A percentile compares a stretch with the other conserved stretches of the same genome.
Evolutionary conservation across 2,797 vertebrate species (phyloP).

Genomic region (Myripristis jacobus): DNA sequence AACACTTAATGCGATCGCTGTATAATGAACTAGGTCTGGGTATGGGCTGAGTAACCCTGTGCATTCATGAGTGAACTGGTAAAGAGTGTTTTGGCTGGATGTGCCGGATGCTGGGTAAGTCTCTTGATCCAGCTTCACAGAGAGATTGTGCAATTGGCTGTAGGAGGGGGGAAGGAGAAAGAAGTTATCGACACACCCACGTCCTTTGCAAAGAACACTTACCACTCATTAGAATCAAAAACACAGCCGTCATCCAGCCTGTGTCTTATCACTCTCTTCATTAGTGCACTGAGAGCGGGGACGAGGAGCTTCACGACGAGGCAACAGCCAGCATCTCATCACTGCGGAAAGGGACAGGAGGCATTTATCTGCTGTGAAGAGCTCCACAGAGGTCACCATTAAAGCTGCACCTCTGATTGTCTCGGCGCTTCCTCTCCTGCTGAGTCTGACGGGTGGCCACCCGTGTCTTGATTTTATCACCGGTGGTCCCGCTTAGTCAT

Average conservation of each 20-base stretch:
- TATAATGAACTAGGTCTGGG: neutral
- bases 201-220: constrained; percentile 50
- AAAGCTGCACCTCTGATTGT: constrained; percentile 48
- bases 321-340: constrained; percentile 20
- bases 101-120: neutral
- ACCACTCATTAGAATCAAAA: constrained; percentile 62
- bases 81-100: neutral
- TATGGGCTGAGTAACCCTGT: neutral
- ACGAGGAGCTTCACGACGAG: constrained; percentile 42
- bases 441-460: constrained; percentile 48
- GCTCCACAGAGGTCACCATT: constrained; percentile 38
- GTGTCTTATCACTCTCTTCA: constrained; percentile 48
- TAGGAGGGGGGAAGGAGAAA: neutral
- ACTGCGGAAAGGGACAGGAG: constrained; percentile 33
- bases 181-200: constrained; percentile 43
- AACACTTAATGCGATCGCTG: neutral
- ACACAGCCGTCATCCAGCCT: constrained; percentile 37
- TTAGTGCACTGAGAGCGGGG: constrained; percentile 55
- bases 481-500: constrained; percentile 36
- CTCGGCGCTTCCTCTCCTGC: constrained; percentile 31
- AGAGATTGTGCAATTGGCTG: neutral
- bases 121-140: neutral
- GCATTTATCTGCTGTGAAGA: constrained; percentile 30
- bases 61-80: neutral
- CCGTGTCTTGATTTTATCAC: constrained; percentile 54